Evolutionary conservation across 2,113 vertebrate genomes (phyloP).

Genomic region (Heloderma charlesbogerti): DNA sequence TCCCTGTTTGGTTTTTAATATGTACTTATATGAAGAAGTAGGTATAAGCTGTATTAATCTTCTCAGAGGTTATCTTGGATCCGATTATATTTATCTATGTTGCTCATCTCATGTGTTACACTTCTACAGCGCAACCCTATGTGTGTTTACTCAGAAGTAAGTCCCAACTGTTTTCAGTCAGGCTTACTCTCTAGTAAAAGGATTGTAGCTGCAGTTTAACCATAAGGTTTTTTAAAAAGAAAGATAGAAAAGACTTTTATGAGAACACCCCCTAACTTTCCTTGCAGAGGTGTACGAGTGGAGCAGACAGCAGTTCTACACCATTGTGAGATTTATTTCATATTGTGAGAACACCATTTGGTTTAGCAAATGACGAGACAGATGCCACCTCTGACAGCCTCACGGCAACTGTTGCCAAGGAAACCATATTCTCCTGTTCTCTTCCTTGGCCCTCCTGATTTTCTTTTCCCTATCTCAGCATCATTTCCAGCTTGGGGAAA

Average conservation of each 20-base stretch:
- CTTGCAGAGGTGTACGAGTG: not conserved
- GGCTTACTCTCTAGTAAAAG: not conserved
- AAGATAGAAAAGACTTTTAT: not conserved
- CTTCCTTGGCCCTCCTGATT: not conserved
- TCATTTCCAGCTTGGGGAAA: conserved; percentile 3
- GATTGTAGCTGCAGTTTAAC: not conserved
- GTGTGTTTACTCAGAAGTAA: not conserved
- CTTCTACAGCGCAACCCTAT: not conserved
- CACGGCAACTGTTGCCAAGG: conserved; percentile 63
- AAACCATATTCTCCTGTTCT: conserved; percentile 60
- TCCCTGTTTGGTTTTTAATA: not conserved
- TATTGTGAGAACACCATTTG: conserved; percentile 33
- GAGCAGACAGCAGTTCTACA: not conserved
- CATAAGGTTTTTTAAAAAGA: not conserved
- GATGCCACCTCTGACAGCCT: conserved; percentile 44
- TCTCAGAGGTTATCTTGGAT: not conserved
- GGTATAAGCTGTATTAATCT: not conserved
- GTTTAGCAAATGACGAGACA: conserved; percentile 45
- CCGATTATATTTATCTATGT: not conserved
- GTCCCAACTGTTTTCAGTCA: too few relatives aligned
- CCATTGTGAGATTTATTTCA: conserved; percentile 33
- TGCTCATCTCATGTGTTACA: not conserved
- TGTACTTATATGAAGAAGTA: not conserved
- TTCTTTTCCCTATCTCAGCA: conserved; percentile 37
- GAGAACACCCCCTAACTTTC: not conserved